Conservation (phyloP, 2,113 vertebrate genomes). For the Python bivittatus region DNA sequence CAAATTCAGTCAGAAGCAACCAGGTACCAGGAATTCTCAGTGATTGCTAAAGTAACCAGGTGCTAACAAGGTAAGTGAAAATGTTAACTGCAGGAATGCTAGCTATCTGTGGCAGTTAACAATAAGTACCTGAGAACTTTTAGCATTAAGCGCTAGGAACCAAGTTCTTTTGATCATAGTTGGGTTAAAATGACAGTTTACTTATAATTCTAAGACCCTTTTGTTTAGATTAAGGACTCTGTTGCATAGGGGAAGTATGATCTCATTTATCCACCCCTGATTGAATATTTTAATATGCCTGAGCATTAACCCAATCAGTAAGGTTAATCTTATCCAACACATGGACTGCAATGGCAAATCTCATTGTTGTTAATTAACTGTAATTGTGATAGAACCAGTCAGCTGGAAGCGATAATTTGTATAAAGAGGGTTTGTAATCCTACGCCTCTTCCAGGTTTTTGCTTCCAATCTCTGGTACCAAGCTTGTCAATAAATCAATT, state of each 20-base stretch:
- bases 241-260: neutral
- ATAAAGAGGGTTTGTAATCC: neutral
- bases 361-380: neutral
- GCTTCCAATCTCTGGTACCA: neutral
- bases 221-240: neutral
- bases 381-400: neutral
- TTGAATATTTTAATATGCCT: neutral
- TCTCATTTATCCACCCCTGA: neutral
- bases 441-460: neutral
- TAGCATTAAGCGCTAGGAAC: neutral
- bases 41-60: neutral
- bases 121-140: neutral
- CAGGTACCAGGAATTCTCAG: neutral
- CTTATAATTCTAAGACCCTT: neutral
- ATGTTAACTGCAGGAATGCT: neutral
- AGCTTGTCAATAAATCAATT: neutral
- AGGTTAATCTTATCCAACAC: neutral
- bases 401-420: neutral
- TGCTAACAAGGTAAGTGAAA: neutral
- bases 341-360: neutral
- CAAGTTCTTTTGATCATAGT: neutral
- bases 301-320: neutral
- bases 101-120: neutral
- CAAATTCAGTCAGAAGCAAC: neutral
- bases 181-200: neutral